Conservation (phyloP, 2,888 invertebrate genomes). For the Cosmia trapezina region DNA sequence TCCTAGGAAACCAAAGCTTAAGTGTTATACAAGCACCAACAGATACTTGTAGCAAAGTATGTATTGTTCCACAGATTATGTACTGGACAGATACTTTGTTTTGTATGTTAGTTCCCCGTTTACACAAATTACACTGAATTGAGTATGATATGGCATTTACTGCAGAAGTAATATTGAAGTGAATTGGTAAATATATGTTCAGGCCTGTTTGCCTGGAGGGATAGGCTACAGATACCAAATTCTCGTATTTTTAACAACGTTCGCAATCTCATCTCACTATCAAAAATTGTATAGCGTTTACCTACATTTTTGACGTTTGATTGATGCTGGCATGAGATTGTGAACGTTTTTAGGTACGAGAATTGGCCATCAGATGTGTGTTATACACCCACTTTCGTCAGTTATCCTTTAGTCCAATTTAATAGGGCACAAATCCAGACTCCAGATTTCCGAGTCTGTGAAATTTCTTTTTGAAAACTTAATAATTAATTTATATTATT, state of each 20-base stretch:
- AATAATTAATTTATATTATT: background rate
- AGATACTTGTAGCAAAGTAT: conserved; percentile 2
- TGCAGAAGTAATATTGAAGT: background rate
- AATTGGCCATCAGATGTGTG: too few species aligned
- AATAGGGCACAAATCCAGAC: background rate
- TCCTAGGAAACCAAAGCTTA: too few species aligned
- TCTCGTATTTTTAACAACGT: too few species aligned
- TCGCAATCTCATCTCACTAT: too few species aligned
- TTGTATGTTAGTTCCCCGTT: background rate
- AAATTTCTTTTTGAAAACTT: background rate
- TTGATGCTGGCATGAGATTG: too few species aligned
- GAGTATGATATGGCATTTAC: background rate
- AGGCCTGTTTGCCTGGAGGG: background rate
- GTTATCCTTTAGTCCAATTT: background rate
- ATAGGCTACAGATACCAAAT: background rate
- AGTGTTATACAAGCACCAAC: background rate
- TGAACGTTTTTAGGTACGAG: too few species aligned
- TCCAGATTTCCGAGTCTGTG: background rate
- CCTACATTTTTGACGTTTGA: too few species aligned
- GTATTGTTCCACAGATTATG: conserved; percentile 39
- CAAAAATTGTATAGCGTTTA: too few species aligned
- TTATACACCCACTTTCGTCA: background rate
- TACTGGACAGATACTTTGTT: conserved; percentile 14
- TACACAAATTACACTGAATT: background rate
- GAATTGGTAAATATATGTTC: background rate